Percentiles rank a stretch among this genome's conserved stretches.
phyloP scores from a whole-genome alignment of 2,888 invertebrate genomes.

The Exephanes ischioxanthus region DNA sequence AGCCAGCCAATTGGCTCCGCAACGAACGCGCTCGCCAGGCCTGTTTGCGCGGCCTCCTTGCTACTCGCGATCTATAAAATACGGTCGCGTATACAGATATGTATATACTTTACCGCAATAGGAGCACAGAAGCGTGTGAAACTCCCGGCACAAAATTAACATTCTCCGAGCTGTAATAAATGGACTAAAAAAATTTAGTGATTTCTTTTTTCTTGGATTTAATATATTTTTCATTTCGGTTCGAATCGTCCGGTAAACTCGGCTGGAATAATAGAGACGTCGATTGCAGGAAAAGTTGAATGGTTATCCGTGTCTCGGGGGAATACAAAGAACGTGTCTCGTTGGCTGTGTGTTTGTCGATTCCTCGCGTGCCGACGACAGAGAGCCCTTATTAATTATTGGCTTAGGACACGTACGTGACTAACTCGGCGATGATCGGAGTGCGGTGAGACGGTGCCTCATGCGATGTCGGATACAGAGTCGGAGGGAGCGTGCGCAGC shows the following conservation, averaged over 20 bases:
- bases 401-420: slow-evolving; percentile 42
- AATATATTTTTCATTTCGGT: background rate
- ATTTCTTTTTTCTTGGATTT: background rate
- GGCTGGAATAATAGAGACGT: background rate
- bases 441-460: slow-evolving; percentile 3
- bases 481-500: background rate
- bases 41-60: slow-evolving; percentile 20
- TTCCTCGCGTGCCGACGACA: slow-evolving; percentile 12
- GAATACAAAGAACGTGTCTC: background rate
- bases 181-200: background rate
- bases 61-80: slow-evolving; percentile 14
- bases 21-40: slow-evolving; percentile 23
- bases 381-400: slow-evolving; percentile 47
- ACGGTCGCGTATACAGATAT: background rate
- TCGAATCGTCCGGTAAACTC: background rate
- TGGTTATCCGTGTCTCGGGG: background rate
- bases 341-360: background rate
- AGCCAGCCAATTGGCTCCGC: slow-evolving; percentile 74
- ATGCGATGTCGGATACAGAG: background rate
- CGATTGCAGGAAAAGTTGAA: background rate
- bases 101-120: background rate
- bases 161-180: too few relatives aligned
- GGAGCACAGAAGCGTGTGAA: slow-evolving; percentile 52
- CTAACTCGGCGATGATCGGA: slow-evolving; percentile 21
- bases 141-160: background rate